These are phyloP conservation scores for Pseudopipra pipra DNA, from an alignment of 2,113 vertebrate genomes.

Conservation along the genomic window DNA sequence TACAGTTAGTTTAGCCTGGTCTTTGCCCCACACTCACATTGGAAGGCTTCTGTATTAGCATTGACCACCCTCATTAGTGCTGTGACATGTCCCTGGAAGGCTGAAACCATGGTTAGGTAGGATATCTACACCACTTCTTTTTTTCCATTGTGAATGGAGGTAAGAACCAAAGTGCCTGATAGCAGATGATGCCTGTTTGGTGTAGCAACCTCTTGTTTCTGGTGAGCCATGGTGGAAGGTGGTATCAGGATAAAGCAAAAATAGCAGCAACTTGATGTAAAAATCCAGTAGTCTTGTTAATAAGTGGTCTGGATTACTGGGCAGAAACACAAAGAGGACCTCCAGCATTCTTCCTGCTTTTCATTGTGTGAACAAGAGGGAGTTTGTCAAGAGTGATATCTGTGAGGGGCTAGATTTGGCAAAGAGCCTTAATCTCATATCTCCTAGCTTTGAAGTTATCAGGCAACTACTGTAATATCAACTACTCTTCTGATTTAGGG, in stretches of 20 bases:
- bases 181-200: not conserved
- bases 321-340: not conserved
- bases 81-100: not conserved
- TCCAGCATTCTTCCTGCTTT: not conserved
- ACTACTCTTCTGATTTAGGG: not conserved
- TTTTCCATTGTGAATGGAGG: not conserved
- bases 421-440: not conserved
- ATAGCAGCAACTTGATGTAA: not conserved
- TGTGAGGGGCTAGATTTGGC: not conserved
- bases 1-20: not conserved
- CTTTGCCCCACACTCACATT: not conserved
- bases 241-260: not conserved
- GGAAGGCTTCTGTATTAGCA: not conserved
- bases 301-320: fast-evolving
- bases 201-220: not conserved
- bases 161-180: not conserved
- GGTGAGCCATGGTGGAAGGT: not conserved
- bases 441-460: not conserved
- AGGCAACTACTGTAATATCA: not conserved
- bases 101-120: not conserved
- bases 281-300: not conserved
- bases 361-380: not conserved
- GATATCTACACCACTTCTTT: not conserved
- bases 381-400: not conserved
- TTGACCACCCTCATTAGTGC: not conserved